A percentile compares a stretch with the other conserved stretches of the same genome.
Conservation (phyloP, 2,113 vertebrate genomes). For the Chlamydotis undulata region DNA sequence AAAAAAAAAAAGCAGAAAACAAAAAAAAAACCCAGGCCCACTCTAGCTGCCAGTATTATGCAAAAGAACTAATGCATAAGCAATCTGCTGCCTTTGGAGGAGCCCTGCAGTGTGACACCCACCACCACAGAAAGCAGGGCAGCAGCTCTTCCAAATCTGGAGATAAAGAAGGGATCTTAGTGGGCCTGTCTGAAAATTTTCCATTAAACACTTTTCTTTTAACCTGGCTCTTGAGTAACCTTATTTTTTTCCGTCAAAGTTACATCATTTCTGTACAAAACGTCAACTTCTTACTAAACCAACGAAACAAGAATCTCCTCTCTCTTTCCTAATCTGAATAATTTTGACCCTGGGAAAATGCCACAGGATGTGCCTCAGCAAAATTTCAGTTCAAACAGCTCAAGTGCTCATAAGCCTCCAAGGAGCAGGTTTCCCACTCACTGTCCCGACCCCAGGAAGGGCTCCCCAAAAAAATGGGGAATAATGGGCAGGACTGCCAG, state of each 20-base stretch:
- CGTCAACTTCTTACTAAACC: slow-evolving; percentile 1
- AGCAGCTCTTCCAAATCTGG: not conserved
- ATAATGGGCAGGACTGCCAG: not conserved
- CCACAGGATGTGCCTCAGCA: not conserved
- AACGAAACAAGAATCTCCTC: slow-evolving; percentile 43
- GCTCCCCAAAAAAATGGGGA: not conserved
- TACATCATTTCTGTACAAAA: slow-evolving; percentile 27
- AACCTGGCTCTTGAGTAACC: not conserved
- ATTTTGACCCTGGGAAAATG: slow-evolving; percentile 44
- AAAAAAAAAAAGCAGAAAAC: not conserved
- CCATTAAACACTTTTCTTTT: not conserved
- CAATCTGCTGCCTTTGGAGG: not conserved
- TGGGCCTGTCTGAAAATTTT: not conserved
- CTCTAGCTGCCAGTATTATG: not conserved
- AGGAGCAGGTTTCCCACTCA: not conserved
- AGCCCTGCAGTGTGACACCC: not conserved
- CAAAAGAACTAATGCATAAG: slow-evolving; percentile 16
- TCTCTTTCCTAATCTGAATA: not conserved
- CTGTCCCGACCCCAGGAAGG: not conserved
- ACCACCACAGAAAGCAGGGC: not conserved
- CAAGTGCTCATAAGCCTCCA: not conserved
- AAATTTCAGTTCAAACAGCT: not conserved
- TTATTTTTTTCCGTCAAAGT: not conserved
- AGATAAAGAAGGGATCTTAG: not conserved
- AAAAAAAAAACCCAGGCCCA: not conserved